phyloP scores from a whole-genome alignment of 2,113 vertebrate species.

The Taxidea taxus region DNA sequence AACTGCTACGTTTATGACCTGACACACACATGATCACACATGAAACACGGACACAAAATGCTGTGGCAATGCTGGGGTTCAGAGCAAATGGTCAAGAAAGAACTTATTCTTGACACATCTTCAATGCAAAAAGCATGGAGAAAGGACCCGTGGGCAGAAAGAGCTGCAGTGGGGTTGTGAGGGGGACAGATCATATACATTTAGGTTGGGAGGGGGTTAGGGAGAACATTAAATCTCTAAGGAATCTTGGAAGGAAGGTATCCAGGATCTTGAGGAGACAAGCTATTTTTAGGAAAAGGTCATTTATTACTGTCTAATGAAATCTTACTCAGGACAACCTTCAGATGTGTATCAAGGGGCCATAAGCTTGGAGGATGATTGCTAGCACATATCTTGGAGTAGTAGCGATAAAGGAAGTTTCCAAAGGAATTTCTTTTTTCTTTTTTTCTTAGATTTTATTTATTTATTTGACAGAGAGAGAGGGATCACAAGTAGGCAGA shows the following conservation, averaged over 20 bases:
- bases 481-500: no score
- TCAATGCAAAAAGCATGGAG: not conserved
- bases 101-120: not conserved
- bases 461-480: no score
- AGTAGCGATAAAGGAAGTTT: not conserved
- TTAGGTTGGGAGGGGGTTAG: not conserved
- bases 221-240: not conserved
- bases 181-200: not conserved
- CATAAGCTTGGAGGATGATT: not conserved
- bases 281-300: not conserved
- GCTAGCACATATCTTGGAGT: not conserved
- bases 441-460: no score
- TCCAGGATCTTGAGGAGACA: not conserved
- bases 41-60: not conserved
- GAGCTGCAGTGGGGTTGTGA: not conserved
- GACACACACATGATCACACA: not conserved
- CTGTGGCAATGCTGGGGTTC: not conserved
- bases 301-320: not conserved
- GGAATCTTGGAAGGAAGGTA: not conserved
- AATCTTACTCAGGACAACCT: not conserved
- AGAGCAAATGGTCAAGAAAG: not conserved
- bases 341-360: not conserved
- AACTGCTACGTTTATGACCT: not conserved
- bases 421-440: not conserved
- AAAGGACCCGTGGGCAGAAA: not conserved